Conservation (phyloP, 2,113 vertebrate species). For the Trichomycterus rosablanca region DNA sequence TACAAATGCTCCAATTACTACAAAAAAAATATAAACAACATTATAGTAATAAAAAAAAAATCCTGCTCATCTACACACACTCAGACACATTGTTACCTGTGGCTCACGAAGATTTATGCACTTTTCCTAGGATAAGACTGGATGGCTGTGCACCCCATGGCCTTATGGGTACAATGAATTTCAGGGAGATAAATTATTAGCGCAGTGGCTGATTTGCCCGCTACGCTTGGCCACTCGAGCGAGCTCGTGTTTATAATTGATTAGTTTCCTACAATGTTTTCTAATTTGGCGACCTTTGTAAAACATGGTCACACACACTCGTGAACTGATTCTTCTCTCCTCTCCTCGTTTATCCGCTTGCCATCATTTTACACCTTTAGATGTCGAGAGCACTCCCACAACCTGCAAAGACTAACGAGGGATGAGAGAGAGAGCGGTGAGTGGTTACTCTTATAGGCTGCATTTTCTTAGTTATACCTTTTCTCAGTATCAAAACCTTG, state of each 20-base stretch:
- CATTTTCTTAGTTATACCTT: background rate
- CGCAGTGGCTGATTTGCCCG: slow-evolving; percentile 42
- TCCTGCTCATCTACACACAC: slow-evolving; percentile 30
- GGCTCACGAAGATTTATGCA: slow-evolving; percentile 44
- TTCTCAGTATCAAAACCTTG: background rate
- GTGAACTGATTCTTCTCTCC: slow-evolving; percentile 27
- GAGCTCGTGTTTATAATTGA: slow-evolving; percentile 51
- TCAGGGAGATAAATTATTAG: slow-evolving; percentile 49
- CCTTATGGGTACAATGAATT: slow-evolving; percentile 48
- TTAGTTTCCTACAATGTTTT: slow-evolving; percentile 51
- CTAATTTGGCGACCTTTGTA: slow-evolving; percentile 48
- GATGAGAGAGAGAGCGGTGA: background rate
- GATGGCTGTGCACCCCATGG: slow-evolving; percentile 37
- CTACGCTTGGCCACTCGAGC: slow-evolving; percentile 46
- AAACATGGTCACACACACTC: slow-evolving; percentile 41
- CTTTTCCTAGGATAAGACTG: slow-evolving; percentile 21
- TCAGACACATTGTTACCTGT: slow-evolving; percentile 36
- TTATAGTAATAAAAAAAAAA: slow-evolving; percentile 23
- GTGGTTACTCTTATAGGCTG: background rate
- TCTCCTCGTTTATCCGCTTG: background rate
- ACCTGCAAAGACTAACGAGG: slow-evolving; percentile 19
- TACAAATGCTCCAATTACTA: slow-evolving; percentile 39
- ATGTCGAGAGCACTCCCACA: slow-evolving; percentile 8
- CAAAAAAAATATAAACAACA: slow-evolving; percentile 31
- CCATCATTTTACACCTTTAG: background rate